phyloP scores from a whole-genome alignment of 2,113 vertebrate species.

The Xiphias gladius region DNA sequence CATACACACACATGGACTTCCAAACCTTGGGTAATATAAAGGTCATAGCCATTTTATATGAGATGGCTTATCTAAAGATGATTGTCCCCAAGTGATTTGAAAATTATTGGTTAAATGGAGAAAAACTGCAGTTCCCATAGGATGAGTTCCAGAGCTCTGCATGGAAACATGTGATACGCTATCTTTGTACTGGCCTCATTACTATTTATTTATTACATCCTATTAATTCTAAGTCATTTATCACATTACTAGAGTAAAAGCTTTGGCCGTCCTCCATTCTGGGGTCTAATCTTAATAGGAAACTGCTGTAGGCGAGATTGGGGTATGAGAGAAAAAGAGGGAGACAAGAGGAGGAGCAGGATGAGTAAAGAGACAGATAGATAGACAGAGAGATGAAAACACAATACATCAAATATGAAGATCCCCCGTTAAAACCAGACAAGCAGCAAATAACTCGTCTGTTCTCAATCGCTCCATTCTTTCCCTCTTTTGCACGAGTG shows the following conservation, averaged over 20 bases:
- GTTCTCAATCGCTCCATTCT: conserved; percentile 23
- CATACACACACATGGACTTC: not conserved
- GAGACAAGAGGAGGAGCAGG: not conserved
- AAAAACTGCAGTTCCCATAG: not conserved
- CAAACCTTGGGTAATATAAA: not conserved
- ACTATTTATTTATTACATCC: conserved; percentile 65
- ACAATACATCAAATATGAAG: conserved; percentile 60
- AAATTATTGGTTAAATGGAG: conserved; percentile 28
- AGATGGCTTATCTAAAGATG: conserved; percentile 22
- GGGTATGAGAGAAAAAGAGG: not conserved
- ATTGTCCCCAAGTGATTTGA: not conserved
- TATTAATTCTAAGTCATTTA: conserved; percentile 65
- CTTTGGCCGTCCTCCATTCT: conserved; percentile 53
- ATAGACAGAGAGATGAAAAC: conserved; percentile 43
- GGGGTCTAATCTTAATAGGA: conserved; percentile 69
- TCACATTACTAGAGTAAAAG: conserved; percentile 43
- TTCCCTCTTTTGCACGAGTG: conserved; percentile 17
- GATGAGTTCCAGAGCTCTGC: conserved; percentile 24
- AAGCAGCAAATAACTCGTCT: conserved; percentile 58
- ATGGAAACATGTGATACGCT: conserved; percentile 49
- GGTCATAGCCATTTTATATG: not conserved
- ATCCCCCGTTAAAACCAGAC: conserved; percentile 50
- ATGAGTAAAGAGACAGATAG: conserved; percentile 22
- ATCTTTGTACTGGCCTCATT: conserved; percentile 62
- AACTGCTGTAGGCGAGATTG: conserved; percentile 62